Base-by-base conservation (phyloP, 2,888 invertebrate species). In the Muscina levida region DNA sequence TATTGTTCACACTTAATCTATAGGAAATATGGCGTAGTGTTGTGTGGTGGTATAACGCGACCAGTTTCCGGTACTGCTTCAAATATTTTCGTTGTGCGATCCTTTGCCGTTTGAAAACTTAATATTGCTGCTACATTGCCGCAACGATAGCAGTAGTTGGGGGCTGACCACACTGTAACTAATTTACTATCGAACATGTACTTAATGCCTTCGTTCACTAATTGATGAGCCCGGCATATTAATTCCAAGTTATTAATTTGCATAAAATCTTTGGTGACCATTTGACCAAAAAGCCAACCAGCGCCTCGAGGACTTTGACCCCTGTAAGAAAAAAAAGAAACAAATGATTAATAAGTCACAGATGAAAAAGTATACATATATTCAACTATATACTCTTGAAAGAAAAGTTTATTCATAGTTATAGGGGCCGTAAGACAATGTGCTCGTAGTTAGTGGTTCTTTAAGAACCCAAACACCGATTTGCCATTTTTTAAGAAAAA, bases 111-210 rank as follows among this genome's bases (percentile, higher is more conserved):
- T 79, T 94, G 93, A 89, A 99, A 97, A 90, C 96, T 95, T 88
- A 99, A 92, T 86, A 99, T 98, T 67, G 99, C 97, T 3, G 99
- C 99, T 72, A 98, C 95, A 90, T 99, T 99, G 59, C 99, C 99
- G 89, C 99, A 99, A 15, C 99, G 95, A 90, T 99, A 99, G 91
- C 99, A 99, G 91, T 99, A 99, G 92, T 99, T 99, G 3, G 99
- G 99, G 4, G 99, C 99, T 15, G 99, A 98, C 98, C 99, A 99
- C 1, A 99, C 97, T 0, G 99, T 99, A 42, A 99, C 98, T 85
- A 99, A 92, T 89, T 97, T 96, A 86, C 98, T 96, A 88, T 98
- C 95, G 91, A 99, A 99, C 97, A 99, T 98, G 90, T 98, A 99
- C 92, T 98, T 98, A 91, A 95, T 92, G 95, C 98, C 98, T 94